Evolutionary conservation across 1,140 invertebrate species (phyloP), one percentile per base, ranked within the genome.

Genomic region (Lerema accius): DNA sequence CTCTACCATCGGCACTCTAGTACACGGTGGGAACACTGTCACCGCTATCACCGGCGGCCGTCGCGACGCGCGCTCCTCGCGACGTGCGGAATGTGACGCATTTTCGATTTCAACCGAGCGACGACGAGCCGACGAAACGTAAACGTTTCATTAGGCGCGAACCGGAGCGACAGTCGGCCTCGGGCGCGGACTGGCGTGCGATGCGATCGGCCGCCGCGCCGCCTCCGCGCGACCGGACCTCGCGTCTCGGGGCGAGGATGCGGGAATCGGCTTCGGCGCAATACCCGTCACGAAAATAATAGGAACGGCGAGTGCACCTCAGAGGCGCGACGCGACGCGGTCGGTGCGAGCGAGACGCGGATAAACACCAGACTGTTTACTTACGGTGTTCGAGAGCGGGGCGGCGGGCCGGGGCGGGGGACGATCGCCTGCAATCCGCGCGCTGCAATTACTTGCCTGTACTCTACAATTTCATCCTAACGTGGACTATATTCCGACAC

Each of bases 331-430:
- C 85, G 80, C 84, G 84, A 82, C 85, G 83, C 83, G 82, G 80
- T 84, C 86, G 87, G 87, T 90, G 87, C 74, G 87, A 90, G 85
- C 85, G 87, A 90, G 87, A 90, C 87, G 87, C 85, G 87, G 84
- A 90, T 90, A 90, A 90, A 90, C 87, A 88, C 85, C 85, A 90
- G 87, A 90, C 87, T 90, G 87, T 90, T 90, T 90, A 90, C 87
- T 90, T 90, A 89, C 87, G 87, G 85, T 83, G 87, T 80, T 86
- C 78, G 80, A 84, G 83, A 78, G 80, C 82, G 80, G 85, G 76
- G 76, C 65, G 74, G 73, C 65, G 74, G 63, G 58, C 71, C 72
- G 76, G 80, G 84, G 80, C 69, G 80, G 71, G 84, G 76, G 82
- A 79, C 76, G 66, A 82, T 77, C 73, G 83, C 84, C 83, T 89